Base-by-base conservation (phyloP, 2,113 vertebrate species). In the Dasypus novemcinctus region DNA sequence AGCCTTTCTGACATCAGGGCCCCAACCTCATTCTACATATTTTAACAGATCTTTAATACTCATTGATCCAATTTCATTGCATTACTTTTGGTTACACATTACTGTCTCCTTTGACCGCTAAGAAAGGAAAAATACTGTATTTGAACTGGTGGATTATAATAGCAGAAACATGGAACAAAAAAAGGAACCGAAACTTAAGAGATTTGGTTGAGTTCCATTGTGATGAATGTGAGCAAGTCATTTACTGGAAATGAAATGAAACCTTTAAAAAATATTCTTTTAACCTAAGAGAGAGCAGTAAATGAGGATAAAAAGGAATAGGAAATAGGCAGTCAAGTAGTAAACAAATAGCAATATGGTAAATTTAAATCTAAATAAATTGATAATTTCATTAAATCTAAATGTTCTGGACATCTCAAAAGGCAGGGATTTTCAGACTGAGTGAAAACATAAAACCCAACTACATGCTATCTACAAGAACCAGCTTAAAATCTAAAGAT, bases 371-470 rank as follows among this genome's bases (percentile, higher is more conserved):
- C 27, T 25, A 41, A 81, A 74, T 20, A 75, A 36, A 61, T 27
- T 12, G 4, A 54, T 75, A 75, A 66, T 27, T n/a, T 41, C 11
- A 23, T 72, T 36, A 91, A 52, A 23, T 83, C 23, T 33, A 74
- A 31, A 74, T 74, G 5, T 9, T 74, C 25, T 69, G 17, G 63
- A 63, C 33, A 63, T 83, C 12, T 63, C 54, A 91, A 74, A 63
- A 61, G 31, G 43, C 41, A 91, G 79, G 71, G 78, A 91, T 82
- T 91, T 90, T 91, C 54, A 74, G 7, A 91, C 59, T 72, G 11
- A 76, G n/a, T 43, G 9, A 49, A 25, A 74, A 88, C 36, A 66
- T 1, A 79, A 31, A 17, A 54, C 14, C 7, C 18, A 52, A 72
- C 20, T 63, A 38, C 18, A 83, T 31, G 18, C 41, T 8, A 38